Base-by-base conservation (phyloP, 1,140 invertebrate genomes). In the Solenopsis invicta region DNA sequence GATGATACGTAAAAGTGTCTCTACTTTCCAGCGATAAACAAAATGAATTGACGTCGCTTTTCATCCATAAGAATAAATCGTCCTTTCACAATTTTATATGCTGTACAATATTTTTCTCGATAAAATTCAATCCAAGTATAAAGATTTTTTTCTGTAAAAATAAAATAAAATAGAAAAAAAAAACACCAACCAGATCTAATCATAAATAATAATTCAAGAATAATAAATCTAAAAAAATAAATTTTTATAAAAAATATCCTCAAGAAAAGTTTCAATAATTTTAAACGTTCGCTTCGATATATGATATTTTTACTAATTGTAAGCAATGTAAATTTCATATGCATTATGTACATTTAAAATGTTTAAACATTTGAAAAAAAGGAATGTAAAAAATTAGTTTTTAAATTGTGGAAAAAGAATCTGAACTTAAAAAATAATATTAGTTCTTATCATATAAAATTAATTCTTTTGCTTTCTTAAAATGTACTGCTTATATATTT, bases 11-110 rank as follows among this genome's bases (percentile, higher is more conserved):
- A 74, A 74, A 72, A 52, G 9, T 61, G 16, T 81, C 48, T 69
- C 61, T 62, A 69, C 48, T 54, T 34, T 82, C 29, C 41, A 48
- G 67, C 8, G 21, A 77, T 45, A 61, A 82, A 59, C 29, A 74
- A 34, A 61, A 82, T 71, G 4, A 34, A 82, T 34, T 29, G 37
- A 9, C 5, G 18, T 54, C 48, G 18, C 1, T 82, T 59, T 80
- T 52, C 10, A 12, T 24, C 45, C 37, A 69, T 59, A 4, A 2
- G 4, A 80, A 18, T 78, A 78, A n/a, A 54, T 64, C 10, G 8
- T 21, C 12, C 59, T 66, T 80, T 69, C 18, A 29, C 48, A 69
- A 80, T 52, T 64, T 10, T 41, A n/a, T 37, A 67, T 37, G 37
- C 6, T 48, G 37, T 1, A 12, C 52, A 45, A 61, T 24, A 34